A percentile compares a stretch with the other conserved stretches of the same genome.
Conservation (phyloP, 2,113 vertebrate species). For the Argyrosomus japonicus region DNA sequence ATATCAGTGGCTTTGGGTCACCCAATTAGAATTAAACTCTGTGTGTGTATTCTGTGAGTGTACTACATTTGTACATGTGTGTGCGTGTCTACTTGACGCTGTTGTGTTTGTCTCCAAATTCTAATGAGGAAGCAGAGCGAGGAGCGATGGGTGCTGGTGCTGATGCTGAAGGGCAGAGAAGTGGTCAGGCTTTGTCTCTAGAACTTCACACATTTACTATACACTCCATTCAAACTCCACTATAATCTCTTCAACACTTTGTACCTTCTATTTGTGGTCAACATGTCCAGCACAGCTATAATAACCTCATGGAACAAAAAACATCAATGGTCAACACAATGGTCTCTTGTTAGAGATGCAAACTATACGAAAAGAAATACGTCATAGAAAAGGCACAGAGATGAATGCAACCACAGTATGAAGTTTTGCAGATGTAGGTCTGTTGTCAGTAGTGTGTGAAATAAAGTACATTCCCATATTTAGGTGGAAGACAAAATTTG, state of each 20-base stretch:
- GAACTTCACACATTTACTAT: slow-evolving; percentile 25
- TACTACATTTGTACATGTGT: background rate
- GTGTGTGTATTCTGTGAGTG: slow-evolving; percentile 21
- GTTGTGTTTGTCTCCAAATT: slow-evolving; percentile 47
- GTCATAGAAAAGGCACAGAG: background rate
- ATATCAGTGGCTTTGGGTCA: slow-evolving; percentile 74
- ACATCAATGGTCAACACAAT: background rate
- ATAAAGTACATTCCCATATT: background rate
- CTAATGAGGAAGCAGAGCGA: slow-evolving; percentile 48
- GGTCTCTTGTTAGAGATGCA: background rate
- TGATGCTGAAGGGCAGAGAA: slow-evolving; percentile 32
- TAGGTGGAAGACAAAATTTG: background rate
- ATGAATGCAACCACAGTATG: background rate
- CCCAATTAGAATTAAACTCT: slow-evolving; percentile 64
- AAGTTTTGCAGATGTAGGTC: background rate
- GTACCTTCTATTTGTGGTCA: slow-evolving; percentile 8
- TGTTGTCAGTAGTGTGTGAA: background rate
- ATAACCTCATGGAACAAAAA: background rate
- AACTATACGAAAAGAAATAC: background rate
- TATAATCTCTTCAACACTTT: background rate
- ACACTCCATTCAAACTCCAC: background rate
- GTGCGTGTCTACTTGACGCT: slow-evolving; percentile 14
- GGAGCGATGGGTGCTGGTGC: background rate
- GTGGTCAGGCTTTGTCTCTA: slow-evolving; percentile 29
- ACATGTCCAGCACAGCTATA: background rate